These are phyloP conservation scores for Calliopsis andreniformis DNA, from an alignment of 1,140 invertebrate species.

Conservation along the genomic window DNA sequence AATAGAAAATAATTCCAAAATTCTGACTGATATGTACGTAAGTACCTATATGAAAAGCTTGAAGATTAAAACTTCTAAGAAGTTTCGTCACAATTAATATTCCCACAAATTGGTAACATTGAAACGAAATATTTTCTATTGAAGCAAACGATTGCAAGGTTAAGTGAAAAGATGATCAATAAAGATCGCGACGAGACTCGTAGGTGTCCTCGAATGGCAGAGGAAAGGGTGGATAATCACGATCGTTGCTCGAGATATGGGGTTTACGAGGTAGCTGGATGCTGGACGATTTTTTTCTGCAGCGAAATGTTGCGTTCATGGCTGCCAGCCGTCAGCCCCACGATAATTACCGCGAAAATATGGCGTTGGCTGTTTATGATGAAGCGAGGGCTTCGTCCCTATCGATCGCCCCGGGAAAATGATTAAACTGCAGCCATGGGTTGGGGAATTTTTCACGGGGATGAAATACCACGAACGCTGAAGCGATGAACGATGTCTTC, in stretches of 20 bases:
- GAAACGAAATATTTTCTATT: no score
- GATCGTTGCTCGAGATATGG: conserved; percentile 8
- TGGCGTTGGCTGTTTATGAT: conserved; percentile 27
- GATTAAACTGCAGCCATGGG: conserved; percentile 20
- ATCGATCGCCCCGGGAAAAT: conserved; percentile 35
- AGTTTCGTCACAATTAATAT: no score
- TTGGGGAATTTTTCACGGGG: conserved; percentile 20
- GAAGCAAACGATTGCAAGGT: no score
- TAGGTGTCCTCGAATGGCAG: no score
- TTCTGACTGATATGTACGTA: no score
- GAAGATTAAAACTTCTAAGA: no score
- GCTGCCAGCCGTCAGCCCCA: neutral
- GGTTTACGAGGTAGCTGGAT: neutral
- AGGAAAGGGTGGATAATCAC: neutral
- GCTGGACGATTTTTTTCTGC: conserved; percentile 10
- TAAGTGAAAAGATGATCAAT: no score
- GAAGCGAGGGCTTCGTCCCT: conserved; percentile 18
- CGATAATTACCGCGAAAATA: conserved; percentile 38
- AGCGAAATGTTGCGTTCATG: conserved; percentile 6
- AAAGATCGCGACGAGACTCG: no score
- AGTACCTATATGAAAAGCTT: no score
- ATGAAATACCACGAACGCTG: neutral
- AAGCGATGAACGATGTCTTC: neutral
- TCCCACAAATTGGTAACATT: no score
- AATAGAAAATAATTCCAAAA: no score